Evolutionary conservation across 2,113 vertebrate genomes (phyloP).

Genomic region (Spizaetus ornatus): DNA sequence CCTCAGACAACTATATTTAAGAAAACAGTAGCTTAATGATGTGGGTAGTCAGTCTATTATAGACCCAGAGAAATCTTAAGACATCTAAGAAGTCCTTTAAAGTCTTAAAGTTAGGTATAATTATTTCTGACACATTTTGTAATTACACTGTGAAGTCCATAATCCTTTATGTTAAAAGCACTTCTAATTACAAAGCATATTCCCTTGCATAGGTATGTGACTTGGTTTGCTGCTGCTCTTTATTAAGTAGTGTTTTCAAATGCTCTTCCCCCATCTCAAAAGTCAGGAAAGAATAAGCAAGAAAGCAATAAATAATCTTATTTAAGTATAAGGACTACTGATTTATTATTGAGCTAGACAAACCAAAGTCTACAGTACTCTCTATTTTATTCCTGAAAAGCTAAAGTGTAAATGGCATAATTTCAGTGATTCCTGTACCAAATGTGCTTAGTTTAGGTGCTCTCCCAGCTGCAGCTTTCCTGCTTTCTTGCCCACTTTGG

Average conservation of each 20-base stretch:
- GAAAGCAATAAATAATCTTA: neutral
- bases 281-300: neutral
- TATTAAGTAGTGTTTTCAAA: neutral
- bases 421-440: neutral
- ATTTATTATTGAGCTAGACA: neutral
- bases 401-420: neutral
- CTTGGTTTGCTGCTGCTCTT: neutral
- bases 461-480: neutral
- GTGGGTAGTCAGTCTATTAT: neutral
- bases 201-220: neutral
- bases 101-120: neutral
- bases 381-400: neutral
- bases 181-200: constrained; percentile 29
- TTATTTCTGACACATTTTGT: constrained; percentile 21
- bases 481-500: neutral
- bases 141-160: neutral
- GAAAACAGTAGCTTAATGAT: neutral
- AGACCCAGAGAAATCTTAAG: neutral
- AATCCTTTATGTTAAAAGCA: neutral
- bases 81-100: constrained; percentile 5
- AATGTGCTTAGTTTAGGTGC: neutral
- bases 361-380: neutral
- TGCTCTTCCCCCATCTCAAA: neutral
- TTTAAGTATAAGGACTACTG: neutral
- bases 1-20: neutral